Conservation (phyloP, 2,888 invertebrate species). For the Enchytraeus crypticus region DNA sequence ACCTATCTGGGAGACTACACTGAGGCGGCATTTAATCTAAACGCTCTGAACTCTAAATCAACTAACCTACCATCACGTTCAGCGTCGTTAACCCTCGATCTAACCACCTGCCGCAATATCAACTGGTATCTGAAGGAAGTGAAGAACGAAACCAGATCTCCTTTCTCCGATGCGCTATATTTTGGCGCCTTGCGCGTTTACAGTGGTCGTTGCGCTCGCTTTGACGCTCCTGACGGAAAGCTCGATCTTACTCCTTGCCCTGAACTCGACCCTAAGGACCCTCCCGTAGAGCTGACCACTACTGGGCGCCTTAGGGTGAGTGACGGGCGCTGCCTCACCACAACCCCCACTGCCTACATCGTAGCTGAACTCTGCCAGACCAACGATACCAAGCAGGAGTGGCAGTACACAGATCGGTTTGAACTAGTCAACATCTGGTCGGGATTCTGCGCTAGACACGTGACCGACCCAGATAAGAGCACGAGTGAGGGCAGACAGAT, state of each 20-base stretch:
- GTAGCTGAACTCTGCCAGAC: constrained; percentile 9
- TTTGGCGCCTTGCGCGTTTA: constrained; percentile 21
- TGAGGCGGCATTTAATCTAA: constrained; percentile 9
- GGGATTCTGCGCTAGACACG: constrained; percentile 24
- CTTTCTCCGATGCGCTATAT: constrained; percentile 9
- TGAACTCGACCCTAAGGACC: constrained; percentile 4
- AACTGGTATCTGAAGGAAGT: constrained; percentile 24
- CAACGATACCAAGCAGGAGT: constrained; percentile 14
- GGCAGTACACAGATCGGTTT: constrained; percentile 7
- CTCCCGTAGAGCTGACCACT: constrained; percentile 20
- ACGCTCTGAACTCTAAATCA: too few relatives aligned
- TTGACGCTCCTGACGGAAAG: constrained; percentile 7
- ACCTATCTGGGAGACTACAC: constrained; percentile 22
- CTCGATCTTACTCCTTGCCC: constrained; percentile 22
- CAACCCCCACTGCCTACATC: constrained; percentile 18
- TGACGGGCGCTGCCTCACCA: constrained; percentile 21
- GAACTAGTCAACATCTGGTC: constrained; percentile 17
- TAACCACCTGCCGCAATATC: too few relatives aligned
- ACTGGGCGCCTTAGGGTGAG: constrained; percentile 7
- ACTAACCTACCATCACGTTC: too few relatives aligned
- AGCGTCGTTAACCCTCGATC: too few relatives aligned
- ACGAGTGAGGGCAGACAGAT: constrained; percentile 20
- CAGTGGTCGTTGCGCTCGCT: constrained; percentile 22
- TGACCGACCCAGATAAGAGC: constrained; percentile 26
- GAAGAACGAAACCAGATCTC: constrained; percentile 11